Evolutionary conservation across 2,888 invertebrate species (phyloP).

Genomic region (Pomacea canaliculata): DNA sequence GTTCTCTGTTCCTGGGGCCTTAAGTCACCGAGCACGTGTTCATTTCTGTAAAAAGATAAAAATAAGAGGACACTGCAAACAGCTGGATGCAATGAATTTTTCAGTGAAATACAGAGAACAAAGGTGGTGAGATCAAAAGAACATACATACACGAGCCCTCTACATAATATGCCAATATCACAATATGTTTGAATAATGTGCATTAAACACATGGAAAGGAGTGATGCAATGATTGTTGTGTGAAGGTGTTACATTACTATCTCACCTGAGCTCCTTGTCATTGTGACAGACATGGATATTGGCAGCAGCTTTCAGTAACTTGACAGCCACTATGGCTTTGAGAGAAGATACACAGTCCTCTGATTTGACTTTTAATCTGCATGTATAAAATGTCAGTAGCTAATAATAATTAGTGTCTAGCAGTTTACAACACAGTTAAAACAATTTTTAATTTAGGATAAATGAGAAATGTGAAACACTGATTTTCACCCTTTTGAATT

Average conservation of each 20-base stretch:
- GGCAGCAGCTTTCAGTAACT: slow-evolving; percentile 48
- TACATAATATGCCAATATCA: not conserved
- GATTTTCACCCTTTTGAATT: too few species aligned
- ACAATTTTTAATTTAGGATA: too few species aligned
- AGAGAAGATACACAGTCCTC: slow-evolving; percentile 43
- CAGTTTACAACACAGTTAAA: too few species aligned
- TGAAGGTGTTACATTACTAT: not conserved
- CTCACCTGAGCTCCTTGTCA: slow-evolving; percentile 39
- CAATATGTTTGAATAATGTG: not conserved
- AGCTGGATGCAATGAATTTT: too few species aligned
- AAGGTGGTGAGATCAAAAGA: too few species aligned
- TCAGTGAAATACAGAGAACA: not conserved
- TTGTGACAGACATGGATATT: slow-evolving; percentile 46
- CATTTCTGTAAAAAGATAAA: slow-evolving; percentile 21
- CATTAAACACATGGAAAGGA: not conserved
- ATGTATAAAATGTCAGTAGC: not conserved
- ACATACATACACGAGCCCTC: too few species aligned
- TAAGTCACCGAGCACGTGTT: slow-evolving; percentile 30
- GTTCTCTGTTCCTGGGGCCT: slow-evolving; percentile 17
- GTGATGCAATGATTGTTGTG: not conserved
- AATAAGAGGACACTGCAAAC: too few species aligned
- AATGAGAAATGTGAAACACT: not conserved
- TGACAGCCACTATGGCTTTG: slow-evolving; percentile 45
- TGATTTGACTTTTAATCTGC: slow-evolving; percentile 41
- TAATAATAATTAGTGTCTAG: too few species aligned